These are phyloP conservation scores for Ochropacha duplaris DNA, from an alignment of 2,888 invertebrate genomes.

Conservation along the genomic window DNA sequence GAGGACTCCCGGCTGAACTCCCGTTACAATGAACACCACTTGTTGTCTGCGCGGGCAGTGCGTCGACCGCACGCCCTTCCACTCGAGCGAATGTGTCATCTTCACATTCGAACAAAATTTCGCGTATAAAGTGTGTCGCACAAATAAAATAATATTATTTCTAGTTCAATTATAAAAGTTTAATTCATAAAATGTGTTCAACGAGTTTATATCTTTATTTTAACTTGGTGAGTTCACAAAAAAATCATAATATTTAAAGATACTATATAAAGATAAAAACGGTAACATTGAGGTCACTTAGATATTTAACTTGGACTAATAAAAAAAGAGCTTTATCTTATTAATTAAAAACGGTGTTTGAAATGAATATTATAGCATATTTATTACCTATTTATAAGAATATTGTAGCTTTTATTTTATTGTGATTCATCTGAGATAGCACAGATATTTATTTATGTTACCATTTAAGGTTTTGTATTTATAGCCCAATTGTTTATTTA, in stretches of 20 bases:
- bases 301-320: not conserved
- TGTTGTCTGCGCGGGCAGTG: conserved; percentile 80
- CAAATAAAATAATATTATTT: conserved; percentile 39
- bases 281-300: conserved; percentile 4
- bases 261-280: no score
- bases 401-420: no score
- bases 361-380: no score
- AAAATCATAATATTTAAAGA: conserved; percentile 4
- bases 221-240: conserved; percentile 64
- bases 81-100: conserved; percentile 76
- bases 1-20: conserved; percentile 76
- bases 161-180: conserved; percentile 48
- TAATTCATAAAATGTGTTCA: conserved; percentile 63
- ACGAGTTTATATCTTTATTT: conserved; percentile 58
- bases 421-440: no score
- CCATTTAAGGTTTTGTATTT: no score
- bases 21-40: conserved; percentile 80
- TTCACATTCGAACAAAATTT: conserved; percentile 66
- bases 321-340: conserved; percentile 3
- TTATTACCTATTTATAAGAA: no score
- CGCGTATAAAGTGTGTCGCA: conserved; percentile 66
- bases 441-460: no score
- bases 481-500: no score
- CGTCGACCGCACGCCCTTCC: conserved; percentile 80
- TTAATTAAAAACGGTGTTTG: no score